Base-by-base conservation (phyloP, 1,140 invertebrate genomes). In the Daktulosphaira vitifoliae region DNA sequence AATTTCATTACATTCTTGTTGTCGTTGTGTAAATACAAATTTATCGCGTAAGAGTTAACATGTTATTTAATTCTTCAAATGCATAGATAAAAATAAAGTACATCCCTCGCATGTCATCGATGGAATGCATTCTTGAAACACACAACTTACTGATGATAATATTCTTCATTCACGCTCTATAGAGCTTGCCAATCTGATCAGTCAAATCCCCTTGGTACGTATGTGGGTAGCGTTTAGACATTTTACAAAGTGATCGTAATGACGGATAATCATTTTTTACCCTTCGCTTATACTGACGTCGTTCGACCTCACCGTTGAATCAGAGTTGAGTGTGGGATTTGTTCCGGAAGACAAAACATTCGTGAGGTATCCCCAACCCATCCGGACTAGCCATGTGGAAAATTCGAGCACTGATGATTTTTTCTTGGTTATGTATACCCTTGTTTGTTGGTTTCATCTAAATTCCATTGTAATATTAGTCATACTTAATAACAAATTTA, bases 191-290 rank as follows among this genome's bases (percentile, higher is more conserved):
- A 62, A 62, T 62, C 56, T 42, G 56, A 62, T 62, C 56, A 62
- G 44, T 48, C 42, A 5, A 2, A 50, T 26, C 54, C 54, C 56
- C 56, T 2, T 33, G 16, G 9, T 15, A n/a, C 25, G 5, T 56
- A 48, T 46, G 56, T 46, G 56, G 54, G 25, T 62, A 48, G 22
- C 25, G 42, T 33, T 62, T 48, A 62, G 56, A 48, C 42, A 11
- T 62, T 62, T 48, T 48, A 33, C 56, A 62, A 62, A 62, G 42
- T 48, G 56, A 62, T 62, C 56, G 56, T 62, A 62, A 62, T 62
- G 56, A 62, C 56, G 56, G 56, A 62, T 62, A 62, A 62, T 62
- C 42, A 48, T 46, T 62, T 62, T 62, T 62, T 48, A 48, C 39
- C 11, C 39, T n/a, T n/a, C 39, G 38, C 56, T 33, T 33, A 33